Evolutionary conservation across 2,888 invertebrate genomes (phyloP).

Genomic region (Agrilus biguttatus): DNA sequence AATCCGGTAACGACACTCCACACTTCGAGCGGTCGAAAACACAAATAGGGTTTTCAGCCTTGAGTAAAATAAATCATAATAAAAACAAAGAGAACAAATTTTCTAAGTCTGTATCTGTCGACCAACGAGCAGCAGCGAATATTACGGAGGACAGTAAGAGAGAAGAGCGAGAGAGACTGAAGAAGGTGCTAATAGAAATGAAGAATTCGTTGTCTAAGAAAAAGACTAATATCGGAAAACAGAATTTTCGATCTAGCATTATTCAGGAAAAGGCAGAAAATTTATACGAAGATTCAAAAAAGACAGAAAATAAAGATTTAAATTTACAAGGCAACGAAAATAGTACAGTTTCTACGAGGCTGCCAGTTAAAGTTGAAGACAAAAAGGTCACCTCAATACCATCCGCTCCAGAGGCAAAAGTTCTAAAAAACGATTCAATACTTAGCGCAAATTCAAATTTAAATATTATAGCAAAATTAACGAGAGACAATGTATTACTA

Average conservation of each 20-base stretch:
- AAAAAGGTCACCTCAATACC: too few relatives aligned
- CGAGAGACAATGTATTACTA: too few relatives aligned
- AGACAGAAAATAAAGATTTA: background rate
- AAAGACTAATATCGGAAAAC: conserved; percentile 26
- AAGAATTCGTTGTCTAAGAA: conserved; percentile 54
- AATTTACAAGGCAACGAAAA: too few relatives aligned
- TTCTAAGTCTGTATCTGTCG: conserved; percentile 13
- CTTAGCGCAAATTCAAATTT: too few relatives aligned
- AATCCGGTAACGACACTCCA: conserved; percentile 5
- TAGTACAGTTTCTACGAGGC: too few relatives aligned
- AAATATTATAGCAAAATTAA: too few relatives aligned
- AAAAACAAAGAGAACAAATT: conserved; percentile 13
- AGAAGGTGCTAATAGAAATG: conserved; percentile 63
- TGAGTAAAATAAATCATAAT: conserved; percentile 20
- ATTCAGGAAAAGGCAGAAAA: conserved; percentile 24
- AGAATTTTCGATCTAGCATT: conserved; percentile 22
- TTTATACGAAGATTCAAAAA: conserved; percentile 2
- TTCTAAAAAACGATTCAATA: too few relatives aligned
- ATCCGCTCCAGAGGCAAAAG: too few relatives aligned
- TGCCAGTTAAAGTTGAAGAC: too few relatives aligned
- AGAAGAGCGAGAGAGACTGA: conserved; percentile 45
- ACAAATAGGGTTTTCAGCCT: conserved; percentile 28
- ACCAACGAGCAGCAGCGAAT: conserved; percentile 24
- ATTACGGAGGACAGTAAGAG: conserved; percentile 22
- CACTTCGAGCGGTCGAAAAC: conserved; percentile 27